phyloP scores from a whole-genome alignment of 2,888 invertebrate species.

The Dascillus cervinus region DNA sequence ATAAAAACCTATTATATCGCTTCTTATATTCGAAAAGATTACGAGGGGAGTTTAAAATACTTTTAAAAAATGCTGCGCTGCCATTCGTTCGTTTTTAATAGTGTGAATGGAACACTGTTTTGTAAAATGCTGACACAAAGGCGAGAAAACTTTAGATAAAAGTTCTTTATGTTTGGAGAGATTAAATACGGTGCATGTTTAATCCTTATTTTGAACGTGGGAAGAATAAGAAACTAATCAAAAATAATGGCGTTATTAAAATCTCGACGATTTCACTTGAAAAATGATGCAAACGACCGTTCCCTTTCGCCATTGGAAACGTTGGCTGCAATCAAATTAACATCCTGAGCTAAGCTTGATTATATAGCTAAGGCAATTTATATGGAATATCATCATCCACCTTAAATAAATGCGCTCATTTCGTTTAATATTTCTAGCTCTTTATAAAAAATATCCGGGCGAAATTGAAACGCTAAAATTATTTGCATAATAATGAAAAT shows the following conservation, averaged over 20 bases:
- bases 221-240: conserved; percentile 13
- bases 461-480: conserved; percentile 11
- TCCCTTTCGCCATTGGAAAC: too few species aligned
- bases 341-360: conserved; percentile 12
- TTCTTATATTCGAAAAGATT: conserved; percentile 13
- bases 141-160: too few species aligned
- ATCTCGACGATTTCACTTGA: conserved; percentile 16
- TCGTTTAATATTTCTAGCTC: conserved; percentile 13
- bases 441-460: conserved; percentile 8
- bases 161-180: too few species aligned
- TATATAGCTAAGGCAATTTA: conserved; percentile 16
- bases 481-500: conserved; percentile 15
- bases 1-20: conserved; percentile 14
- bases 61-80: conserved; percentile 13
- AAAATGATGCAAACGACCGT: conserved; percentile 14
- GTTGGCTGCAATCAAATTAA: conserved; percentile 16
- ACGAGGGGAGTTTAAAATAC: conserved; percentile 11
- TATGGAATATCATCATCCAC: conserved; percentile 13
- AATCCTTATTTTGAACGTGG: too few species aligned
- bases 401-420: conserved; percentile 14
- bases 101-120: conserved; percentile 10
- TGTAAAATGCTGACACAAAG: too few species aligned
- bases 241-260: conserved; percentile 18
- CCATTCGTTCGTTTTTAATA: conserved; percentile 13
- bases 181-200: too few species aligned